A percentile compares a stretch with the other conserved stretches of the same genome.
Conservation (phyloP, 1,140 invertebrate genomes). For the Bombus soroeensis region DNA sequence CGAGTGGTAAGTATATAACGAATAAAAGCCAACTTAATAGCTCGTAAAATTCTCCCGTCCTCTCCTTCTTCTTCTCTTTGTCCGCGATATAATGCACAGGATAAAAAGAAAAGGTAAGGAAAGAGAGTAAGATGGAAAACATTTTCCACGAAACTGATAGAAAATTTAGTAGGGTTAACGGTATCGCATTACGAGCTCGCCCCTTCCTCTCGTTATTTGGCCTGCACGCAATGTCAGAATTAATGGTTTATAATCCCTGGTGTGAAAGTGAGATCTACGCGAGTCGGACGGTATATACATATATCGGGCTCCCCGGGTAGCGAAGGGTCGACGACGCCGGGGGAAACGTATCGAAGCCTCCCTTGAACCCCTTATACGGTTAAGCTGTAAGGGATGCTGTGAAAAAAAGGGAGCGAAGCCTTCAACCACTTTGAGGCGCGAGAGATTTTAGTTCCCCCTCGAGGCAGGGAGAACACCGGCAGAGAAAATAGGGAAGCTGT, state of each 20-base stretch:
- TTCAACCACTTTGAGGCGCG: slow-evolving; percentile 82
- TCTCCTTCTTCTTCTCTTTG: too few relatives aligned
- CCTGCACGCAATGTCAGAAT: slow-evolving; percentile 75
- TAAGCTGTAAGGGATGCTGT: slow-evolving; percentile 81
- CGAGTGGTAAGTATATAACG: neutral
- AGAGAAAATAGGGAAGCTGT: slow-evolving; percentile 48
- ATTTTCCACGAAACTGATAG: slow-evolving; percentile 37
- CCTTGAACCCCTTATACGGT: slow-evolving; percentile 70
- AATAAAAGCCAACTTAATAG: slow-evolving; percentile 19
- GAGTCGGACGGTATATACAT: slow-evolving; percentile 68
- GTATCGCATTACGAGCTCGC: slow-evolving; percentile 13
- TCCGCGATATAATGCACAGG: neutral
- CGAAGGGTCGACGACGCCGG: slow-evolving; percentile 65
- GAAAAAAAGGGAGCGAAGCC: slow-evolving; percentile 81
- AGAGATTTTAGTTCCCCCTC: slow-evolving; percentile 81
- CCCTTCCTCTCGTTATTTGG: slow-evolving; percentile 19
- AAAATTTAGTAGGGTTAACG: slow-evolving; percentile 46
- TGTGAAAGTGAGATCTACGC: slow-evolving; percentile 78
- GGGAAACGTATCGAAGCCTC: slow-evolving; percentile 59
- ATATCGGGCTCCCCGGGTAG: slow-evolving; percentile 68
- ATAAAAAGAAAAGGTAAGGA: too few relatives aligned
- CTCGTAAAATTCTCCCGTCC: slow-evolving; percentile 1
- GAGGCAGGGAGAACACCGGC: slow-evolving; percentile 62
- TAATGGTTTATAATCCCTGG: slow-evolving; percentile 81
- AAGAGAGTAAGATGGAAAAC: neutral